Conservation (phyloP, 2,888 invertebrate genomes). For the Lycaena phlaeas region DNA sequence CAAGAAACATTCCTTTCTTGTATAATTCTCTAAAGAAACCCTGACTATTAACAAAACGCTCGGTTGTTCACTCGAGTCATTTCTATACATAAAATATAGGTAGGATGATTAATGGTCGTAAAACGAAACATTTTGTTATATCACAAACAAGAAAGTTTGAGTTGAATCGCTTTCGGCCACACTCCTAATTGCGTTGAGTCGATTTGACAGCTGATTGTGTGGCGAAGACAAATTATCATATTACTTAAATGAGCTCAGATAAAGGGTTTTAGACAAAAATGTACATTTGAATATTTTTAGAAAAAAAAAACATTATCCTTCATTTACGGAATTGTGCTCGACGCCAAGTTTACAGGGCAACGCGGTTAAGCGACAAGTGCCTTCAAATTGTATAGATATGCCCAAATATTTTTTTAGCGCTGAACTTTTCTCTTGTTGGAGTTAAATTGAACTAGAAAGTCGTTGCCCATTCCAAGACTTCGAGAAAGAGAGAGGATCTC, state of each 20-base stretch:
- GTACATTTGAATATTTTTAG: too few species aligned
- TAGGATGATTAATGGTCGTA: slow-evolving; percentile 43
- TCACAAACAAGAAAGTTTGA: slow-evolving; percentile 51
- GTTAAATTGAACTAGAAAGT: too few species aligned
- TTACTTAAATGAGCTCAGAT: slow-evolving; percentile 14
- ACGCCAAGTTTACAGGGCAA: too few species aligned
- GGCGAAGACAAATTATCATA: slow-evolving; percentile 33
- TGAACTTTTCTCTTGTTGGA: too few species aligned
- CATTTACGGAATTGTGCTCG: too few species aligned
- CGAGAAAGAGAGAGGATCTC: too few species aligned
- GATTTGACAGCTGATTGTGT: slow-evolving; percentile 46
- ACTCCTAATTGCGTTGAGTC: slow-evolving; percentile 42
- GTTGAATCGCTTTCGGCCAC: slow-evolving; percentile 40
- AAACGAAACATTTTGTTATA: slow-evolving; percentile 36
- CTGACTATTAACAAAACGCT: not conserved
- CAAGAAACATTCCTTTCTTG: not conserved
- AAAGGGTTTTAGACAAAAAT: too few species aligned
- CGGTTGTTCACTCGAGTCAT: slow-evolving; percentile 1
- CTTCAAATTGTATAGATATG: too few species aligned
- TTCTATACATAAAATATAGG: slow-evolving; percentile 27
- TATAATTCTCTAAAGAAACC: not conserved
- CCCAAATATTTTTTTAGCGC: too few species aligned
- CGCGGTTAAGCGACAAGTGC: too few species aligned
- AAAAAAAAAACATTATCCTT: too few species aligned
- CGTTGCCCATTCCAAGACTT: too few species aligned